Evolutionary conservation across 2,113 vertebrate species (phyloP).

Genomic region (Alces alces): DNA sequence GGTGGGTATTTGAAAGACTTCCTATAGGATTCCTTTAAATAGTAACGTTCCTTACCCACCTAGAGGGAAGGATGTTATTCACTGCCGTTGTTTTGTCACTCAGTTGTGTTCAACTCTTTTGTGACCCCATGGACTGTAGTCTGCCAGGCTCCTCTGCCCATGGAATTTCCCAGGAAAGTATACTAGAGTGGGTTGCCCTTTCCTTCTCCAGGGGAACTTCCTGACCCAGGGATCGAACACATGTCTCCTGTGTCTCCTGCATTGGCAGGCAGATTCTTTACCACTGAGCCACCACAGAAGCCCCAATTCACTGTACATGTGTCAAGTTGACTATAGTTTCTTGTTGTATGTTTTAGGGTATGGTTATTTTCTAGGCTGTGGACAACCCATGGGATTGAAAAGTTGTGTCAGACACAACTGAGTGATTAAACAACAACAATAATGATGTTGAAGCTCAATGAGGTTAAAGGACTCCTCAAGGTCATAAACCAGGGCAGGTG

Average conservation of each 20-base stretch:
- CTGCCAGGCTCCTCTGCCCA: neutral
- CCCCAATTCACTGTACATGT: neutral
- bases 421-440: neutral
- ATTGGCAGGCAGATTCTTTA: neutral
- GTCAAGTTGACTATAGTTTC: neutral
- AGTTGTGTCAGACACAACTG: neutral
- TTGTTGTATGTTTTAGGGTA: neutral
- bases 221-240: neutral
- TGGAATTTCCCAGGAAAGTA: neutral
- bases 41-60: neutral
- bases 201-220: neutral
- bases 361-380: neutral
- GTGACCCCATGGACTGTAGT: neutral
- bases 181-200: neutral
- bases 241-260: neutral
- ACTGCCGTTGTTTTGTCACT: neutral
- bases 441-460: neutral
- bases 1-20: neutral
- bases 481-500: neutral
- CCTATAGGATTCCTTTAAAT: neutral
- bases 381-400: neutral
- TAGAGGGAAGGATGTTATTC: neutral
- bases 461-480: neutral
- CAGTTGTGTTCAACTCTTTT: neutral
- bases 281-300: neutral